Base-by-base conservation (phyloP, 2,797 vertebrate genomes). In the Spondyliosoma cantharus region DNA sequence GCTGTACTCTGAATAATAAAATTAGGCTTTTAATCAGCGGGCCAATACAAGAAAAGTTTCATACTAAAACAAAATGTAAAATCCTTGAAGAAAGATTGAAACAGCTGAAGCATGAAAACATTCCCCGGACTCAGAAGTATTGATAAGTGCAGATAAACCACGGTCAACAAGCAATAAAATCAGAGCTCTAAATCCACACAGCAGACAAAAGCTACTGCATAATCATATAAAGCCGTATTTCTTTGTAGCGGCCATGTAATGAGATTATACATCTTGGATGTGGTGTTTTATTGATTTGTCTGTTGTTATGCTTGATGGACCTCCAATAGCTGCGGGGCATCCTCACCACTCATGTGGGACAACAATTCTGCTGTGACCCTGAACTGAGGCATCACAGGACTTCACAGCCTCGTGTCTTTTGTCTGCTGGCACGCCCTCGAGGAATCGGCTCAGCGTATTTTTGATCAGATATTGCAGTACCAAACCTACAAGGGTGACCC, bases 201-300 rank as follows among this genome's bases (percentile, higher is more conserved):
- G 71, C n/a, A 2, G 60, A 81, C 49, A 82, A 89, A 85, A 84
- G 56, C 70, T 46, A 78, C 71, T 70, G 68, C 82, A 84, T 89
- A 83, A 86, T 86, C 81, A 81, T 68, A 83, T 60, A 17, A 66
- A 46, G 68, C 56, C 12, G 50, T 86, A 82, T 88, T 89, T 92
- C 82, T 84, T 75, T 57, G 79, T 80, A 87, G 82, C 73, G 43
- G 71, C 58, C 75, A 69, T 84, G 65, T 86, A 89, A 91, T 92
- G 86, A 88, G 82, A 90, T 92, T 86, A 89, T 89, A 86, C 83
- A 89, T 89, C 85, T 77, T 83, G 43, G 83, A 77, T 7, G 72
- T 76, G 57, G 76, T 82, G 86, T 88, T 93, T 85, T 82, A 93
- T 93, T 86, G 90, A 91, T 93, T 89, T 59, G 43, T 80, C 80